Evolutionary conservation across 2,113 vertebrate species (phyloP).

Genomic region (Cygnus atratus): DNA sequence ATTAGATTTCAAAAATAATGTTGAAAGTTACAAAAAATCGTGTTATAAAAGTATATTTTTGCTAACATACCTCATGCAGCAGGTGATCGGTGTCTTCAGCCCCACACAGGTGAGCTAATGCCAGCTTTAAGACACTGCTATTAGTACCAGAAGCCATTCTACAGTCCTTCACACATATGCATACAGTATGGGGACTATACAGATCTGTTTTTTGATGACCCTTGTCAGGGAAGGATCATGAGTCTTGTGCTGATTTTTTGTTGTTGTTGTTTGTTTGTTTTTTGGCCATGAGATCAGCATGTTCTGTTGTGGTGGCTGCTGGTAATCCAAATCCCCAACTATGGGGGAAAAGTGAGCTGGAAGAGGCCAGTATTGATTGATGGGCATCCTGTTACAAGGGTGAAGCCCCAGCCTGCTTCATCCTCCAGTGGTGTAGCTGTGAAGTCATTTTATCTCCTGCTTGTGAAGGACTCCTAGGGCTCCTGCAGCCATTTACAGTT

Average conservation of each 20-base stretch:
- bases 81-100: not conserved
- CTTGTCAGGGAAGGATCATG: not conserved
- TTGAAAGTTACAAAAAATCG: not conserved
- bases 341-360: not conserved
- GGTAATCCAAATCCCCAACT: not conserved
- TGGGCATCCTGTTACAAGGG: not conserved
- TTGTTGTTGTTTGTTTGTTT: not conserved
- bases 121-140: not conserved
- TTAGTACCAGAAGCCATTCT: not conserved
- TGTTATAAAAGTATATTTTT: not conserved
- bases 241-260: not conserved
- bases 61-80: not conserved
- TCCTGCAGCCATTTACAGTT: not conserved
- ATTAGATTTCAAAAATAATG: not conserved
- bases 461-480: not conserved
- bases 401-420: not conserved
- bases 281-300: not conserved
- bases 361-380: not conserved
- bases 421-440: not conserved
- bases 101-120: not conserved
- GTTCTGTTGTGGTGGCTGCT: not conserved
- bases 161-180: not conserved
- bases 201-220: not conserved
- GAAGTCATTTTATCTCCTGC: not conserved
- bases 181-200: not conserved